Percentiles rank a stretch among this genome's conserved stretches.
phyloP scores from a whole-genome alignment of 2,797 vertebrate genomes.

The Iguana delicatissima region DNA sequence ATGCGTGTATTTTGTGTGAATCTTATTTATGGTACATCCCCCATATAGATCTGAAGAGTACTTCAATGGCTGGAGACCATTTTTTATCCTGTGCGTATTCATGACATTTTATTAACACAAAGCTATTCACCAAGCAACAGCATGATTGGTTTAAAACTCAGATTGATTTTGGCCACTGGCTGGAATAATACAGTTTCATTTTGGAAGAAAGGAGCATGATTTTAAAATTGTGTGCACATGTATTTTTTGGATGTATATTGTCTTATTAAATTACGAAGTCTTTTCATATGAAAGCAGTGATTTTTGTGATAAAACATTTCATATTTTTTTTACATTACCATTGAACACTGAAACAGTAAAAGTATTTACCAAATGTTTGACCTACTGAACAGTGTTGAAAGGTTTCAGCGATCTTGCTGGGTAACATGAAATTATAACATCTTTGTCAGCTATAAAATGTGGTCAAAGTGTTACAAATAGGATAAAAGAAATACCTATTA shows the following conservation, averaged over 20 bases:
- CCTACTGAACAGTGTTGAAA: neutral
- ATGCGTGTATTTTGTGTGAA: constrained; percentile 5
- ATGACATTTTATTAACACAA: neutral
- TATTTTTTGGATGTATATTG: neutral
- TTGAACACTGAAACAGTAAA: neutral
- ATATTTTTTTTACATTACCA: neutral
- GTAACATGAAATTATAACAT: neutral
- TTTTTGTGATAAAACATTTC: neutral
- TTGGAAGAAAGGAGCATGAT: neutral
- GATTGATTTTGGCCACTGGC: constrained; percentile 12
- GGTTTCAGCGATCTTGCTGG: neutral
- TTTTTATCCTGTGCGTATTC: neutral
- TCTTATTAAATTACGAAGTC: neutral
- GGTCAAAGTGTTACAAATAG: neutral
- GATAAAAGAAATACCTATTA: neutral
- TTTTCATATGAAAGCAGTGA: neutral
- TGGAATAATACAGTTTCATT: neutral
- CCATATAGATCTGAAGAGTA: constrained; percentile 47
- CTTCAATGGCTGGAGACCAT: rapidly evolving
- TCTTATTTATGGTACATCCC: neutral
- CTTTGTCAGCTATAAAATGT: neutral
- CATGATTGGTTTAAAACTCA: neutral
- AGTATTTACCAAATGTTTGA: constrained; percentile 6
- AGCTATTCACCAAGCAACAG: neutral
- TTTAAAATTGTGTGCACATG: constrained; percentile 3